Percentiles rank a stretch among this genome's conserved stretches.
Evolutionary conservation across 2,113 vertebrate species (phyloP).

Genomic region (Collichthys lucidus): DNA sequence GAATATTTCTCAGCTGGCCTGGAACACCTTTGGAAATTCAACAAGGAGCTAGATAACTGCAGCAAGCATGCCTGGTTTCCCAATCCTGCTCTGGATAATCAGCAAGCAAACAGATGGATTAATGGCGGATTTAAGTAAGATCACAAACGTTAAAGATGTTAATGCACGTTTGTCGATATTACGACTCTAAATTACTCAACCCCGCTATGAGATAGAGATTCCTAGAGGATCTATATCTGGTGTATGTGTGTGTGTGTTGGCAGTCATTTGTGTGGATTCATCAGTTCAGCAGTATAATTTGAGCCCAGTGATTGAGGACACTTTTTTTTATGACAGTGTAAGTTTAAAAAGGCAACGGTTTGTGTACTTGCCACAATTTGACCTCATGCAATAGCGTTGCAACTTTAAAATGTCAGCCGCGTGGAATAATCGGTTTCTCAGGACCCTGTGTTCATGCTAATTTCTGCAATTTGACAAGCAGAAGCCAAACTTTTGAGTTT

Average conservation of each 20-base stretch:
- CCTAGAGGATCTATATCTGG: constrained; percentile 24
- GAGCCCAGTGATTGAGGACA: constrained; percentile 27
- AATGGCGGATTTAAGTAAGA: constrained; percentile 32
- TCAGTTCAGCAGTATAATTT: constrained; percentile 51
- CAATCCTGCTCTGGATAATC: not conserved
- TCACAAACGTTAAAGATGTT: constrained; percentile 36
- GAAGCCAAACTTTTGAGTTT: not conserved
- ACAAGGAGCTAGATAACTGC: constrained; percentile 5
- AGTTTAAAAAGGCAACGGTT: constrained; percentile 38
- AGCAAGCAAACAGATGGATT: constrained; percentile 20
- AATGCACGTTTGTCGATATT: constrained; percentile 50
- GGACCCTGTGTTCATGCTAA: not conserved
- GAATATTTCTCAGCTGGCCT: constrained; percentile 13
- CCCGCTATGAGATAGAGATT: constrained; percentile 30
- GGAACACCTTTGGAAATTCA: constrained; percentile 9
- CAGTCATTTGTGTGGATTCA: constrained; percentile 46
- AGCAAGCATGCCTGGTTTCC: not conserved
- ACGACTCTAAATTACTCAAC: constrained; percentile 35
- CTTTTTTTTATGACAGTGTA: constrained; percentile 38
- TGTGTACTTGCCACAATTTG: constrained; percentile 23
- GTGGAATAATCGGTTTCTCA: not conserved
- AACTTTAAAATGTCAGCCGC: constrained; percentile 11
- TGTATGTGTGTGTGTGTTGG: constrained; percentile 13
- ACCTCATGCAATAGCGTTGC: constrained; percentile 1
- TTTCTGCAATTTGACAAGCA: constrained; percentile 1